Evolutionary conservation across 92 coral and sea anemone genomes (phyloP), one percentile per base, ranked within the genome.

Genomic region (Actinostola sp.): DNA sequence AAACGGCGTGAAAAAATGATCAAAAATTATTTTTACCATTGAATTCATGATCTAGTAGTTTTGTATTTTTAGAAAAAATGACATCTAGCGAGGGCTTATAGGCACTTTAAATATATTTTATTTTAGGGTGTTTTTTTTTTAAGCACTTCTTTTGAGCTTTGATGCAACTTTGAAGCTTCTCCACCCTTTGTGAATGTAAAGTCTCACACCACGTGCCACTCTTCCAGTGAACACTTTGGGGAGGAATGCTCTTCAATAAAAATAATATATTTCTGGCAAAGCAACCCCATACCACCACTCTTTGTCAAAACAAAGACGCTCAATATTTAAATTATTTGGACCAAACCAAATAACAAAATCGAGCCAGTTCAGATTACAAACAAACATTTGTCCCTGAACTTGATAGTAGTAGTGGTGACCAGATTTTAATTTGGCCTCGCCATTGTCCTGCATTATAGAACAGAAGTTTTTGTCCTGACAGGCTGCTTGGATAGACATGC

Each of bases 321-420:
- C 25, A 38, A 75, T 61, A 39, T 24, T 32, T 3, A 82, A 2
- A 25, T 56, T 36, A 32, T 32, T 35, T 35, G 57, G 39, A 10
- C 88, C 82, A 75, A 82, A 75, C 88, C 88, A 82, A 6, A 71
- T 73, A 36, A 61, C 79, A 80, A 80, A 80, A 63, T 72, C 81
- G 17, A 75, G 33, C 81, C 73, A 75, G 8, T 63, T 34, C 0
- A 51, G 0, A 6, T 75, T 55, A 38, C 73, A 75, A 1, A 72
- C 64, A 48, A 36, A 80, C 79, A 71, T 80, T 64, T 80, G 79
- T 17, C 85, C 78, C 41, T 82, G 88, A 52, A 82, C 78, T 69
- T 81, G 86, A 59, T 81, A 72, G 49, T 27, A 75, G 36, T 75
- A 75, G 12, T 21, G 31, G 36, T 65, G 75, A 1, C n/a, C 26